phyloP scores from a whole-genome alignment of 1,140 invertebrate species.

The Brevipalpus yothersi region DNA sequence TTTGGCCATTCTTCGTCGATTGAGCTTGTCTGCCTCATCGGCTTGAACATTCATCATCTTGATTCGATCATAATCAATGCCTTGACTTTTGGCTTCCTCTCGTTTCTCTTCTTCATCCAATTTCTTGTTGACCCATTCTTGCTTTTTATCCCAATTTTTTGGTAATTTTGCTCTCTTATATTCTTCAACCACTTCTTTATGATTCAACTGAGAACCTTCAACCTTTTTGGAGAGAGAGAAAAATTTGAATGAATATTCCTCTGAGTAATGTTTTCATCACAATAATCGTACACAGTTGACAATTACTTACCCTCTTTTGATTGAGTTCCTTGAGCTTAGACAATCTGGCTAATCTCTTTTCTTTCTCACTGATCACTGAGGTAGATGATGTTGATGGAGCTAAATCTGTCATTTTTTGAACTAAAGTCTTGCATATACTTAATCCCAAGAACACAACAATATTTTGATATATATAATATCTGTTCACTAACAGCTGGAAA shows the following conservation, averaged over 20 bases:
- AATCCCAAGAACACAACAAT: too few relatives aligned
- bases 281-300: not conserved
- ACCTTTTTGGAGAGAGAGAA: not conserved
- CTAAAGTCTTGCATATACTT: too few relatives aligned
- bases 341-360: not conserved
- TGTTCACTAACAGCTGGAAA: too few relatives aligned
- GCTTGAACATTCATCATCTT: conserved; percentile 73
- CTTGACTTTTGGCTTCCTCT: conserved; percentile 34
- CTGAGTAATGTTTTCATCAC: not conserved
- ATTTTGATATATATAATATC: too few relatives aligned
- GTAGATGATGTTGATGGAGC: not conserved
- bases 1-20: conserved; percentile 43
- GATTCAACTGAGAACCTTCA: conserved; percentile 75
- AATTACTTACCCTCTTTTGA: not conserved
- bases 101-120: conserved; percentile 60
- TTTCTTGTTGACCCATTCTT: conserved; percentile 75
- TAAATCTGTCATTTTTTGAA: too few relatives aligned
- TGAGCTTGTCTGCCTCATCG: conserved; percentile 58
- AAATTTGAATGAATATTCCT: not conserved
- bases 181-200: conserved; percentile 89
- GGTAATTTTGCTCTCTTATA: conserved; percentile 76
- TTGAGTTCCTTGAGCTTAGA: not conserved
- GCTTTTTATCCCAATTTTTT: conserved; percentile 68
- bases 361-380: not conserved
- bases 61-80: conserved; percentile 67